A percentile compares a stretch with the other conserved stretches of the same genome.
Evolutionary conservation across 2,113 vertebrate species (phyloP).

Genomic region (Sapajus apella): DNA sequence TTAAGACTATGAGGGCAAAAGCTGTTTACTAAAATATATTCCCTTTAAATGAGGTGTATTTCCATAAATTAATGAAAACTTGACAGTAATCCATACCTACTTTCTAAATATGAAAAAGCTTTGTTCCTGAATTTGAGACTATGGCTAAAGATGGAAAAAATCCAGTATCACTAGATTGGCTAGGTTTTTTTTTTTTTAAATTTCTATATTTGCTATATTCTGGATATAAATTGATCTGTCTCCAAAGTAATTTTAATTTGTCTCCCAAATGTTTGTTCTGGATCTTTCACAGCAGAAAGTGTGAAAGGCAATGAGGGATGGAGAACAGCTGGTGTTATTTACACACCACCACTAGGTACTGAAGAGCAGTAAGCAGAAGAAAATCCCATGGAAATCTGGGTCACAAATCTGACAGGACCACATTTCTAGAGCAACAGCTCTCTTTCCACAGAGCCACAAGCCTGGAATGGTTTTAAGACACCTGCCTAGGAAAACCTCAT

Average conservation of each 20-base stretch:
- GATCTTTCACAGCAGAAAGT: background rate
- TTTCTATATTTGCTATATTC: background rate
- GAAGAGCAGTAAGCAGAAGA: background rate
- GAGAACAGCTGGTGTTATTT: background rate
- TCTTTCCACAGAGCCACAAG: background rate
- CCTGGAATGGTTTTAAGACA: background rate
- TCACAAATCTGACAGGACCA: background rate
- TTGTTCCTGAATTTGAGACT: constrained; percentile 35
- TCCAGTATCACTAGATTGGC: background rate
- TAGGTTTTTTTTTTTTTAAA: background rate
- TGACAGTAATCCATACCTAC: background rate
- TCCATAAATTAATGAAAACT: background rate
- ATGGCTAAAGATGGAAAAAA: background rate
- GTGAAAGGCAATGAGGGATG: background rate
- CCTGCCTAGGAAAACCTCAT: background rate
- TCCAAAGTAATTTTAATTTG: background rate
- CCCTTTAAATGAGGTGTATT: background rate
- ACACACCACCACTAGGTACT: background rate
- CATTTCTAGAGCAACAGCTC: background rate
- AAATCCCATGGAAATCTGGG: background rate
- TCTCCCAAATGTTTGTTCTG: background rate
- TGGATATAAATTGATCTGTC: background rate
- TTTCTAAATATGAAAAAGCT: background rate
- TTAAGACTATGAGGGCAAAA: background rate
- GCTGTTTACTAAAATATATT: background rate